phyloP scores from a whole-genome alignment of 1,140 invertebrate genomes.

The Ceratitis capitata region DNA sequence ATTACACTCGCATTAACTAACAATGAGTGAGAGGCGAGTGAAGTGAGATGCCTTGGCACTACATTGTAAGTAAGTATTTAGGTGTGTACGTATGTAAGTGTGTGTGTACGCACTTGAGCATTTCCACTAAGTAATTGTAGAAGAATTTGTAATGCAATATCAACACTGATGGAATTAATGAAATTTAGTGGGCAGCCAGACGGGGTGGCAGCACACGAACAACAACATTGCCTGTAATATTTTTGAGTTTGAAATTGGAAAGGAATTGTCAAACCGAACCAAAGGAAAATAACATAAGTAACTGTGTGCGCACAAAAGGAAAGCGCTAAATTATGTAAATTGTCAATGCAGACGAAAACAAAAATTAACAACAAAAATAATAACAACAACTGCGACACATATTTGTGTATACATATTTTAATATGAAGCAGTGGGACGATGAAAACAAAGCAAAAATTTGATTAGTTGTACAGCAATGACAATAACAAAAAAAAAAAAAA shows the following conservation, averaged over 20 bases:
- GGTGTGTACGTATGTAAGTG: background rate
- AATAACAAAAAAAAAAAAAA: background rate
- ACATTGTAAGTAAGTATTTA: background rate
- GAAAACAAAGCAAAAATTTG: background rate
- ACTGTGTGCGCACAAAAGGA: background rate
- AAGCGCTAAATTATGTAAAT: constrained; percentile 61
- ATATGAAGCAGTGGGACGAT: background rate
- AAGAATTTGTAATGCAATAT: constrained; percentile 8
- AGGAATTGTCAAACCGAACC: background rate
- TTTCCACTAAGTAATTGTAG: background rate
- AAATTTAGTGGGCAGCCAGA: background rate
- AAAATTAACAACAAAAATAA: background rate
- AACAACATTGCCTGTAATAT: background rate
- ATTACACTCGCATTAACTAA: constrained; percentile 12
- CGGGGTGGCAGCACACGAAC: background rate
- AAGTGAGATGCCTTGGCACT: background rate
- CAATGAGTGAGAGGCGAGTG: background rate
- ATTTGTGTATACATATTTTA: background rate
- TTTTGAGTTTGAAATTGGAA: background rate
- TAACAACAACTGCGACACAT: background rate
- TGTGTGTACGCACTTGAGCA: too few species aligned
- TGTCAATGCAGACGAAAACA: constrained; percentile 58
- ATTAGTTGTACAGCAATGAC: background rate
- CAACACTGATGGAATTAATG: background rate
- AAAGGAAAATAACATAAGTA: background rate